Evolutionary conservation across 2,113 vertebrate genomes (phyloP), one percentile per base, ranked within the genome.

Genomic region (Heterochromis multidens): DNA sequence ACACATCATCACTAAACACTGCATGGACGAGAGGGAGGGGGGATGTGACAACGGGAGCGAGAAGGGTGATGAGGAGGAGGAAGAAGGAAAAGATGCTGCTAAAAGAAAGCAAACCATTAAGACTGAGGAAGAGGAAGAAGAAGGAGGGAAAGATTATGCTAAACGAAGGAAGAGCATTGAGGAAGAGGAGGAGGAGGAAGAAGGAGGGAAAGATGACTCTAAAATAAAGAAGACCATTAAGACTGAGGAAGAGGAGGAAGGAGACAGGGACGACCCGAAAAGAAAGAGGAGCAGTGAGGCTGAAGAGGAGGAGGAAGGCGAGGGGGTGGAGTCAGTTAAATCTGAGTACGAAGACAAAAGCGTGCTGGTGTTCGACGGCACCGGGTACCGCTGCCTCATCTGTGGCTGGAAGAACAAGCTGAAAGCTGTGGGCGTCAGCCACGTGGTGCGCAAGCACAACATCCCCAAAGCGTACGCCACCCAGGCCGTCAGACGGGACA

Each of bases 1-100:
- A 2, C 94, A 95, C 84, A 27, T 95, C 83, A 84, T 95, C 85
- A 11, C 85, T 61, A 88, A 67, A 2, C 94, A 95, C 92, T 95
- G 94, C 58, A 14, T 67, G 49, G 86, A 90, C 7, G 37, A 84
- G 35, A 43, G 31, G 61, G 82, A 60, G 31, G 77, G 3, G 1
- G 56, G 43, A n/a, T 29, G 31, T 0, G 12, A 33, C 29, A 57
- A 52, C 3, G 40, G 17, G 27, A 35, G 74, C 2, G 80, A 59
- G 1, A 63, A 82, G 4, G 67, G 49, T 3, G 70, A 85, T 7
- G 54, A 77, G 57, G 74, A 76, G 35, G 31, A 79, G 4, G 65
- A 40, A 72, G 37, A 46, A 59, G 40, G 37, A 2, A 72, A 82
- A 29, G 27, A 46, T 21, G 11, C 4, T 7, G 23, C n/a, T 9